Evolutionary conservation across 2,797 vertebrate species (phyloP).

Genomic region (Pipistrellus kuhlii): DNA sequence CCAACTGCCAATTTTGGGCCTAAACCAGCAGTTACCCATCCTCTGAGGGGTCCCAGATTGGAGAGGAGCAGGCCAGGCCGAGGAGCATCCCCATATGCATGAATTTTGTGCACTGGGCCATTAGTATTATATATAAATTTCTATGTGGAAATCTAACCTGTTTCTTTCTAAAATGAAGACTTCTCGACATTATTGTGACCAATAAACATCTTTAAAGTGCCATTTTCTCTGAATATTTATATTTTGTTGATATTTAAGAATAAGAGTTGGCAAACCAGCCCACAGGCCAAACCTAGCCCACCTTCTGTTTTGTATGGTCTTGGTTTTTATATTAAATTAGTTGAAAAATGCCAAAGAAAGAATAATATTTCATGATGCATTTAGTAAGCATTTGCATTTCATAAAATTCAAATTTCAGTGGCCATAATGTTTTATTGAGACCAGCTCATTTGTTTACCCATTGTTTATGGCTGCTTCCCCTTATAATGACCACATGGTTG

Average conservation of each 20-base stretch:
- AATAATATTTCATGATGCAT: not conserved
- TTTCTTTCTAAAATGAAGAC: not conserved
- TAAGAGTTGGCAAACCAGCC: not conserved
- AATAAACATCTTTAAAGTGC: not conserved
- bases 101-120: no score
- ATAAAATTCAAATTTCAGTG: not conserved
- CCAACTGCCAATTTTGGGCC: no score
- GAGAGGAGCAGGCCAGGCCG: no score
- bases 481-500: not conserved
- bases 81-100: no score
- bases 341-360: not conserved
- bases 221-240: not conserved
- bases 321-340: not conserved
- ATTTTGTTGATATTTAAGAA: not conserved
- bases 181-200: not conserved
- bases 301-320: not conserved
- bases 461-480: not conserved
- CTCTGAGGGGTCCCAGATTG: no score
- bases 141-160: not conserved
- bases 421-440: not conserved
- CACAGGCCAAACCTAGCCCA: not conserved
- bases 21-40: no score
- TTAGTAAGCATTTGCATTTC: not conserved
- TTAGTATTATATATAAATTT: not conserved
- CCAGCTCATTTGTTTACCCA: not conserved